Base-by-base conservation (phyloP, 64 coral and sea anemone species). In the Orbicella faveolata region DNA sequence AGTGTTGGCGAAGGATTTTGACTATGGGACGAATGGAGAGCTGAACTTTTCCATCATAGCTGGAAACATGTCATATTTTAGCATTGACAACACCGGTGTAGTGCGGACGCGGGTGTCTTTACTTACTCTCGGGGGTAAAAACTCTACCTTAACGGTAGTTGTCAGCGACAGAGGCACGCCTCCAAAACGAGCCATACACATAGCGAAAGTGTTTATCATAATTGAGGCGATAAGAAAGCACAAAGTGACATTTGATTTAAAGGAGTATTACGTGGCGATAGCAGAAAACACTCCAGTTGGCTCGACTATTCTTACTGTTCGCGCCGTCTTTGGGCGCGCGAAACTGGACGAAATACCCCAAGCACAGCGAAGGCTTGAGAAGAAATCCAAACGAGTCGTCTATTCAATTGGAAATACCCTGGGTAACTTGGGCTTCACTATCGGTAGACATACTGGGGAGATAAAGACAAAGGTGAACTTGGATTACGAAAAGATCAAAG, bases 181-280 rank as follows among this genome's bases (percentile, higher is more conserved):
- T 18, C 95, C 92, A 6, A 81, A 79, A 17, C 55, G 73, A 16
- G 80, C 96, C 21, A 20, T 59, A 11, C 54, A 94, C 34, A n/a
- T 76, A 61, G 96, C 96, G 5, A 76, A 52, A 54, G 79, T 98
- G 23, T 90, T 18, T 41, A 79, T 98, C 23, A 72, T 59, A 54
- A 73, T 98, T 1, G 89, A 79, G 17, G 30, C 79, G 23, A 53
- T 94, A 16, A 54, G 88, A 63, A 93, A 93, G 52, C 86, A 98
- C 73, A 98, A 94, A 89, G 92, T 98, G 0, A 98, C 92, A 53
- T 98, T 98, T 87, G 96, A 98, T 36, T 75, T 98, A 52, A 89
- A 79, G 3, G 8, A 66, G 75, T 98, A 98, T 72, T 59, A 92
- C 54, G 76, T 98, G 51, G 44, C 96, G 9, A 61, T 98, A 1